A percentile compares a stretch with the other conserved stretches of the same genome.
phyloP scores from a whole-genome alignment of 2,888 invertebrate genomes.

The Carpatolechia fugitivella region DNA sequence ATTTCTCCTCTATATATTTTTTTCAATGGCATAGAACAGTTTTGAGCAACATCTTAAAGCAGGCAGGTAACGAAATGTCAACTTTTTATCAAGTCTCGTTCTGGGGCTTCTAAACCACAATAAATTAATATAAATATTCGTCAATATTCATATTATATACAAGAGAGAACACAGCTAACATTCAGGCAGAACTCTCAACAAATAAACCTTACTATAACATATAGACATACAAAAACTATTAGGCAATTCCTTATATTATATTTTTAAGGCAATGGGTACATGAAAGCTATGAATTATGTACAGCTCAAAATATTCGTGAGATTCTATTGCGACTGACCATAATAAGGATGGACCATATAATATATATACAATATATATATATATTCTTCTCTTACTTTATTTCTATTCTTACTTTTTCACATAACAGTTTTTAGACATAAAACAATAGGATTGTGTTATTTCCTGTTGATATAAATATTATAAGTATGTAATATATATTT shows the following conservation, averaged over 20 bases:
- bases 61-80: conserved; percentile 12
- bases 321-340: conserved; percentile 13
- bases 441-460: no score
- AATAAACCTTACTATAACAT: conserved; percentile 20
- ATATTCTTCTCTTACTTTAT: no score
- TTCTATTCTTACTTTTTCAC: no score
- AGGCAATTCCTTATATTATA: conserved; percentile 23
- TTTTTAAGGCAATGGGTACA: conserved; percentile 23
- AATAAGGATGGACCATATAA: not conserved
- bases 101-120: conserved; percentile 10
- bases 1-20: not conserved
- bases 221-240: conserved; percentile 24
- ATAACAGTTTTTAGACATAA: no score
- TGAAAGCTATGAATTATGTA: conserved; percentile 20
- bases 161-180: conserved; percentile 21
- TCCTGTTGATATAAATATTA: no score
- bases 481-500: no score
- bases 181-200: conserved; percentile 13
- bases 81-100: conserved; percentile 6
- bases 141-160: conserved; percentile 12
- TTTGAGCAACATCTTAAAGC: conserved; percentile 17
- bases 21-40: conserved; percentile 1
- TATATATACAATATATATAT: not conserved
- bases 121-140: conserved; percentile 13
- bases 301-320: conserved; percentile 21